phyloP scores from a whole-genome alignment of 1,140 invertebrate genomes.

The Drosophila ambigua region DNA sequence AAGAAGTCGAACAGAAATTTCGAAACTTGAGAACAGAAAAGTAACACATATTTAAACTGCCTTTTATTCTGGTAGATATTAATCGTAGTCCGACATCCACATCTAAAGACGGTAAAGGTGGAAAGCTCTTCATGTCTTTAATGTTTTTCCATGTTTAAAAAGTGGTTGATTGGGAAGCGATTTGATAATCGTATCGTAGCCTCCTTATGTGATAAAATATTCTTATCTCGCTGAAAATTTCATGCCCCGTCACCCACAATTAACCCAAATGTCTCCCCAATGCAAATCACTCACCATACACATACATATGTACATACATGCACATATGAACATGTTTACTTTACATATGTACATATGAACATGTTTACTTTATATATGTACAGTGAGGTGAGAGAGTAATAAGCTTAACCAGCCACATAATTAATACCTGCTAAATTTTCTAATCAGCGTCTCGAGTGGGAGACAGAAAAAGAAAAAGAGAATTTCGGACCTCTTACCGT shows the following conservation, averaged over 20 bases:
- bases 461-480: neutral
- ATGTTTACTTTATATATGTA: constrained; percentile 19
- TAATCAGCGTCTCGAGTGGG: constrained; percentile 18
- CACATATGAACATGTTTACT: constrained; percentile 8
- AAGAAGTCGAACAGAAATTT: too few species aligned
- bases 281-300: constrained; percentile 37
- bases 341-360: constrained; percentile 6
- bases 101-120: too few species aligned
- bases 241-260: constrained; percentile 54
- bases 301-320: constrained; percentile 11
- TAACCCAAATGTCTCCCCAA: constrained; percentile 60
- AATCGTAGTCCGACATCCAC: too few species aligned
- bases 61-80: too few species aligned
- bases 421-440: constrained; percentile 39
- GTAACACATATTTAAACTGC: too few species aligned
- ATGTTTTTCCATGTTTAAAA: neutral
- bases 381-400: constrained; percentile 23
- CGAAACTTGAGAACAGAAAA: too few species aligned
- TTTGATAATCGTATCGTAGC: constrained; percentile 33
- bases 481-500: neutral
- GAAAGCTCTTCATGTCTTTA: constrained; percentile 4
- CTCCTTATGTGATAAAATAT: constrained; percentile 17
- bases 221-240: constrained; percentile 41
- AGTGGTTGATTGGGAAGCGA: constrained; percentile 18
- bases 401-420: constrained; percentile 38